These are phyloP conservation scores for Cinclus cinclus DNA, from an alignment of 2,113 vertebrate species.

Conservation along the genomic window DNA sequence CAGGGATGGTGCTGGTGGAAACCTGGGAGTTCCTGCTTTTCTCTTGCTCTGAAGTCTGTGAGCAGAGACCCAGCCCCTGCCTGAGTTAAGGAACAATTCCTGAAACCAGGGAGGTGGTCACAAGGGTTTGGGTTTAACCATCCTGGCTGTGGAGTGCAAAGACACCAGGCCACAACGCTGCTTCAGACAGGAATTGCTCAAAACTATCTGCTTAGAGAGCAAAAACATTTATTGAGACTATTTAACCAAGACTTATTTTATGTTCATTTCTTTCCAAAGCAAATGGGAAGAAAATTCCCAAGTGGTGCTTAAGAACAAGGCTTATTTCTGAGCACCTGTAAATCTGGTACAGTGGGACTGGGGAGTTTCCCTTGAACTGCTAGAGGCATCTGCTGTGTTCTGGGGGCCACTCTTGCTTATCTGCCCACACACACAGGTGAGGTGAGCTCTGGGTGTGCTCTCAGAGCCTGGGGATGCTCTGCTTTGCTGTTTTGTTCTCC, in stretches of 20 bases:
- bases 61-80: not conserved
- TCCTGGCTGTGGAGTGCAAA: not conserved
- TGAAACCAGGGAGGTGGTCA: not conserved
- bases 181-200: not conserved
- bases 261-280: not conserved
- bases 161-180: not conserved
- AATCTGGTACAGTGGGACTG: not conserved
- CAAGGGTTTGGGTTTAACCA: not conserved
- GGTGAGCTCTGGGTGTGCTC: not conserved
- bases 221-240: not conserved
- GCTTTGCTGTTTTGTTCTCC: not conserved
- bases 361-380: not conserved
- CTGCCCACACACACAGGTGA: rapidly evolving
- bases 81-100: rapidly evolving
- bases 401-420: not conserved
- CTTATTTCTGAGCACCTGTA: not conserved
- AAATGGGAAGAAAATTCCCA: not conserved
- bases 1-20: not conserved
- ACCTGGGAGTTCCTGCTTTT: not conserved
- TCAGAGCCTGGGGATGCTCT: rapidly evolving
- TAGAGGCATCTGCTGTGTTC: not conserved
- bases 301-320: not conserved
- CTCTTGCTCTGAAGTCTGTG: not conserved
- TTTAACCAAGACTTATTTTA: not conserved
- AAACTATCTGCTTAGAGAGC: not conserved